phyloP scores from a whole-genome alignment of 2,113 vertebrate genomes.

The Grammomys surdaster region DNA sequence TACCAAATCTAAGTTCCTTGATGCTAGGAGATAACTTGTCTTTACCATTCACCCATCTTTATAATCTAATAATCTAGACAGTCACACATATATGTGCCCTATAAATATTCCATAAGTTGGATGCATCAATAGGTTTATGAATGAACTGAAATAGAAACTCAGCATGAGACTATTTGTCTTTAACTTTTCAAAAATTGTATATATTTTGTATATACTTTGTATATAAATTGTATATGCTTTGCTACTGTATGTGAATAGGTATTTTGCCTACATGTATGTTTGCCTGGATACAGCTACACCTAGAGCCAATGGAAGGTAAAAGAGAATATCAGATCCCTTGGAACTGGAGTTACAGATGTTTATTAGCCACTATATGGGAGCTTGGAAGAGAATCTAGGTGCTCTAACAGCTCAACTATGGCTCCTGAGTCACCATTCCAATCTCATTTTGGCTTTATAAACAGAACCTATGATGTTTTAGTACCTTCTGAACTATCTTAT shows the following conservation, averaged over 20 bases:
- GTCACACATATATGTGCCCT: neutral
- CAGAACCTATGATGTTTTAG: neutral
- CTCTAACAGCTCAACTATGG: neutral
- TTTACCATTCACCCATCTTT: neutral
- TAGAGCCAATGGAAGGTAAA: neutral
- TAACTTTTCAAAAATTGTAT: neutral
- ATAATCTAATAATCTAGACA: neutral
- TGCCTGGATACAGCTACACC: neutral
- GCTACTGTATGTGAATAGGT: neutral
- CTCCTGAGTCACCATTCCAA: neutral
- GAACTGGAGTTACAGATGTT: neutral
- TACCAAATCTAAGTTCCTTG: neutral
- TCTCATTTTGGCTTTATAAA: neutral
- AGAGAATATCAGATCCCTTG: neutral
- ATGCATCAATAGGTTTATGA: neutral
- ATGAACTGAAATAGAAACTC: neutral
- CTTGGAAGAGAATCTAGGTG: neutral
- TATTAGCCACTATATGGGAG: neutral
- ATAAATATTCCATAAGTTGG: neutral
- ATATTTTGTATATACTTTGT: neutral
- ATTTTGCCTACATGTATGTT: neutral
- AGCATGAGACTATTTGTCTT: neutral
- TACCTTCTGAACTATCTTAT: neutral
- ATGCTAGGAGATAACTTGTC: neutral
- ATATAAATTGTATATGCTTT: too few relatives aligned